These are phyloP conservation scores for Rhyzopertha dominica DNA, from an alignment of 1,140 invertebrate genomes.

Conservation along the genomic window DNA sequence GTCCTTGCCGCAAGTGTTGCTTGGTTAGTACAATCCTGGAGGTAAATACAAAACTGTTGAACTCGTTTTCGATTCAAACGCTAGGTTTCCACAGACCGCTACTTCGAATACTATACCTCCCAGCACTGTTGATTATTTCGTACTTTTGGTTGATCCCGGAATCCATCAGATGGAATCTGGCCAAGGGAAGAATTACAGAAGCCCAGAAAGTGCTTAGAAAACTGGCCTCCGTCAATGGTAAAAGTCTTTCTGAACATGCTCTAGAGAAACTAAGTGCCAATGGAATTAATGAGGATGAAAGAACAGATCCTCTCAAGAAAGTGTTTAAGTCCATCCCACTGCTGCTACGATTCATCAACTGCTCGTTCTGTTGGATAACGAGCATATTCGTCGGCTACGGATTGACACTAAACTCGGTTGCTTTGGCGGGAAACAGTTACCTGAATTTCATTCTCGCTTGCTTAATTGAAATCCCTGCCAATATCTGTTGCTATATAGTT, in stretches of 20 bases:
- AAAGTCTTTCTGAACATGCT: constrained; percentile 49
- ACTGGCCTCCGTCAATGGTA: constrained; percentile 55
- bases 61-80: constrained; percentile 53
- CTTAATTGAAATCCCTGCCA: constrained; percentile 64
- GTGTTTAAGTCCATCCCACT: constrained; percentile 53
- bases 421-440: constrained; percentile 64
- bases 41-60: too few species aligned
- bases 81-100: constrained; percentile 39
- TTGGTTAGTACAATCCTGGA: constrained; percentile 64
- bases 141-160: constrained; percentile 45
- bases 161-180: constrained; percentile 48
- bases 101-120: constrained; percentile 42
- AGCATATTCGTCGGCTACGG: constrained; percentile 73
- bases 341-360: constrained; percentile 55
- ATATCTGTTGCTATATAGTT: constrained; percentile 56
- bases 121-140: constrained; percentile 19
- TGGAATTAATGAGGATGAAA: constrained; percentile 16
- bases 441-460: constrained; percentile 64
- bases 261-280: constrained; percentile 37
- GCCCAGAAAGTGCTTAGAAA: constrained; percentile 41
- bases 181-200: constrained; percentile 44
- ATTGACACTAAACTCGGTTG: constrained; percentile 69
- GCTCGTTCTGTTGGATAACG: constrained; percentile 62
- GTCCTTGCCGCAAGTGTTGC: constrained; percentile 63
- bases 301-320: constrained; percentile 44